Conservation (phyloP, 2,113 vertebrate genomes). For the Pitta sordida region DNA sequence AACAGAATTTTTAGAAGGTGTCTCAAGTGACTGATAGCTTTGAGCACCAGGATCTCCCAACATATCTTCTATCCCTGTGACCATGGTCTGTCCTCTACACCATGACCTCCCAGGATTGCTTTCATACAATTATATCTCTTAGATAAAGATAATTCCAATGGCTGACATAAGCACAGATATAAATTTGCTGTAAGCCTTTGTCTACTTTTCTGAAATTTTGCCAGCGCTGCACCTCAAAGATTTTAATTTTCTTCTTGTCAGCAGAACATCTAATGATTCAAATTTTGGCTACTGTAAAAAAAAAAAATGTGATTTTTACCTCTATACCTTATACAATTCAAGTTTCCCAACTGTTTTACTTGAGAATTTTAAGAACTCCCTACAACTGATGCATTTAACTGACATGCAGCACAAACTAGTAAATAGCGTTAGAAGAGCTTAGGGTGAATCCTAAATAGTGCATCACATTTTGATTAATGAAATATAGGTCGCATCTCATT, state of each 20-base stretch:
- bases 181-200: conserved; percentile 9
- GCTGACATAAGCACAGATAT: background rate
- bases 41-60: background rate
- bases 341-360: background rate
- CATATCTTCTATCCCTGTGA: background rate
- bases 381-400: background rate
- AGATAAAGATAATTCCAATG: background rate
- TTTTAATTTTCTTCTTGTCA: conserved; percentile 38
- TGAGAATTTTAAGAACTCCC: background rate
- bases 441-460: background rate
- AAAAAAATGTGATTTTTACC: background rate
- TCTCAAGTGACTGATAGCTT: background rate
- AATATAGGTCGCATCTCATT: too few species aligned
- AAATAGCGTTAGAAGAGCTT: background rate
- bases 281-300: background rate
- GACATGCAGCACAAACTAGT: background rate
- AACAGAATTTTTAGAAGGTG: background rate
- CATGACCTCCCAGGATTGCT: background rate
- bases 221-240: conserved; percentile 20
- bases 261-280: background rate
- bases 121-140: background rate
- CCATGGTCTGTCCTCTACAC: background rate
- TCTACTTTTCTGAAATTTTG: conserved; percentile 38
- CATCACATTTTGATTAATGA: too few species aligned
- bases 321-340: background rate